Evolutionary conservation across 2,888 invertebrate species (phyloP).

Genomic region (Hylaea fasciaria): DNA sequence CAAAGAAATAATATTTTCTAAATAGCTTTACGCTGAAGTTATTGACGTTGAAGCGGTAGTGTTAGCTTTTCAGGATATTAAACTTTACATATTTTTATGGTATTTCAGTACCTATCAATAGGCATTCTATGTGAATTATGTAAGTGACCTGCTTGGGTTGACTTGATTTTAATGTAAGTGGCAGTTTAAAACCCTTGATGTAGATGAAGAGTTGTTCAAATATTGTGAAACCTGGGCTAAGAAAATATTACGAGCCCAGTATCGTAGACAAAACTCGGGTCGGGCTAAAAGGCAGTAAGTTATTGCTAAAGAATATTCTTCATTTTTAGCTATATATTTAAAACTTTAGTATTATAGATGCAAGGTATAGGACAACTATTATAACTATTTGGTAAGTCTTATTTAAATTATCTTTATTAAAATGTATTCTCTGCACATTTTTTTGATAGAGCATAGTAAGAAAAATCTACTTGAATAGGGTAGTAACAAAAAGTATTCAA

Average conservation of each 20-base stretch:
- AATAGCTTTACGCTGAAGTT: too few relatives aligned
- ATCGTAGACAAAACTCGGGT: conserved; percentile 4
- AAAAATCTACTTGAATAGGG: not conserved
- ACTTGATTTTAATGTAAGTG: too few relatives aligned
- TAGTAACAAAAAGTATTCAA: conserved; percentile 23
- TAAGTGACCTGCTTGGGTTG: too few relatives aligned
- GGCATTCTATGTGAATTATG: too few relatives aligned
- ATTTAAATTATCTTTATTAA: not conserved
- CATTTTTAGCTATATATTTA: not conserved
- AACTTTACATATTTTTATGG: too few relatives aligned
- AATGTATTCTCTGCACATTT: conserved; percentile 1
- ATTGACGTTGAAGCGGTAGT: too few relatives aligned
- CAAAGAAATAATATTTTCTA: too few relatives aligned
- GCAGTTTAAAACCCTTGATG: not conserved
- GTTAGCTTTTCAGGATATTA: too few relatives aligned
- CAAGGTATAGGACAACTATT: too few relatives aligned
- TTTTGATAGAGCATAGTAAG: not conserved
- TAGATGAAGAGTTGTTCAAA: not conserved
- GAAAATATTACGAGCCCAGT: not conserved
- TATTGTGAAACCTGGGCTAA: conserved; percentile 3
- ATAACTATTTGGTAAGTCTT: not conserved
- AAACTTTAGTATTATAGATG: not conserved
- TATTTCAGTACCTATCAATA: too few relatives aligned
- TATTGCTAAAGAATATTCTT: conserved; percentile 1
- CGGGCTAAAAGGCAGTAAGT: conserved; percentile 5